These are phyloP conservation scores for Graptemys geographica DNA, from an alignment of 2,797 vertebrate species.

Conservation along the genomic window DNA sequence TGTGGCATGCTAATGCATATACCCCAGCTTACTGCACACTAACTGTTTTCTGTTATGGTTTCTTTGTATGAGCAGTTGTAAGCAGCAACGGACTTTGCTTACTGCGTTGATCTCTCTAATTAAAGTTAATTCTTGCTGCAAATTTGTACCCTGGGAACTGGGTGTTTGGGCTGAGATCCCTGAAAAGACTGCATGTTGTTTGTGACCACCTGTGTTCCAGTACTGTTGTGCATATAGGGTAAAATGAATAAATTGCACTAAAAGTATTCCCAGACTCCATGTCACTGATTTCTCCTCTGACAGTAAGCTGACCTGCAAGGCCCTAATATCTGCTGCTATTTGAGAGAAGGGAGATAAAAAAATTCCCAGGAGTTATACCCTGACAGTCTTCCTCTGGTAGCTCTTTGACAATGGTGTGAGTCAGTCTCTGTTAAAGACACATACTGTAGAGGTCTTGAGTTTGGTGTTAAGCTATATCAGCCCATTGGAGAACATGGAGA, in stretches of 20 bases:
- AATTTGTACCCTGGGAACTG: background rate
- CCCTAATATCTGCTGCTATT: accelerated
- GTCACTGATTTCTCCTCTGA: background rate
- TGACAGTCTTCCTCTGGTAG: background rate
- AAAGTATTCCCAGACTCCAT: background rate
- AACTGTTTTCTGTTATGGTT: background rate
- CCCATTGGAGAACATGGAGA: background rate
- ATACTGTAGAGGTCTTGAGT: background rate
- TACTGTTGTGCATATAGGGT: background rate
- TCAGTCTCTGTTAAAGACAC: accelerated
- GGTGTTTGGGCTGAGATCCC: background rate
- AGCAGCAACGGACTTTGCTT: background rate
- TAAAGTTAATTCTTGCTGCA: background rate
- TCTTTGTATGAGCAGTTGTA: background rate
- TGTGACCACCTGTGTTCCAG: accelerated
- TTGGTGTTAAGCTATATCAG: accelerated
- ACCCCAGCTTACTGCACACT: background rate
- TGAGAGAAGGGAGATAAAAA: background rate
- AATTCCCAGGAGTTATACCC: background rate
- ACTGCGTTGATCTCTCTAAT: background rate
- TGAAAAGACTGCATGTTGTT: background rate
- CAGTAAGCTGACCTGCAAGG: background rate
- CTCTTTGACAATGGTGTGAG: background rate
- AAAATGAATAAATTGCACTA: background rate
- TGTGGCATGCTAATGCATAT: background rate